Evolutionary conservation across 2,113 vertebrate species (phyloP).

Genomic region (Nannobrachium achirus): DNA sequence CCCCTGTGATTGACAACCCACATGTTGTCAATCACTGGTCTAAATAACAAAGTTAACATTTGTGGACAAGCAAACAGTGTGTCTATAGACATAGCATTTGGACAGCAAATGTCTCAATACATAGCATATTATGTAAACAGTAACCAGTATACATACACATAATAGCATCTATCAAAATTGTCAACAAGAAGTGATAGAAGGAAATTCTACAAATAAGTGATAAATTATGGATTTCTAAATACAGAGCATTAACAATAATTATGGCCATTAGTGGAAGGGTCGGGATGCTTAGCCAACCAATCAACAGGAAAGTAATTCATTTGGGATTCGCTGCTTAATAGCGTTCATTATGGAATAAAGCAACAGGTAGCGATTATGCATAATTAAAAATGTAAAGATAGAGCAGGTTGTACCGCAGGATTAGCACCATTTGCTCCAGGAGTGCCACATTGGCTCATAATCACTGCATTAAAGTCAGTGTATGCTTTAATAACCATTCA

Average conservation of each 20-base stretch:
- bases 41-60: too few relatives aligned
- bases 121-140: not conserved
- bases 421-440: too few relatives aligned
- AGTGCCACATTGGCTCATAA: too few relatives aligned
- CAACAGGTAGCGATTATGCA: constrained; percentile 23
- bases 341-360: constrained; percentile 38
- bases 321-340: constrained; percentile 40
- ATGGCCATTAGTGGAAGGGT: constrained; percentile 22
- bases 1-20: too few relatives aligned
- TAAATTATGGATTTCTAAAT: constrained; percentile 49
- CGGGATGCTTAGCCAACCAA: constrained; percentile 36
- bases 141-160: not conserved
- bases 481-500: too few relatives aligned
- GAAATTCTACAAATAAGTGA: constrained; percentile 37
- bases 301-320: constrained; percentile 46
- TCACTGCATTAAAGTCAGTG: too few relatives aligned
- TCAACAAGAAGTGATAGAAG: constrained; percentile 27
- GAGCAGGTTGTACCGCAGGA: too few relatives aligned
- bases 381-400: constrained; percentile 3
- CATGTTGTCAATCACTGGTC: too few relatives aligned
- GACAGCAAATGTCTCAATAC: too few relatives aligned
- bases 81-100: too few relatives aligned
- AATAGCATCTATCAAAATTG: constrained; percentile 26
- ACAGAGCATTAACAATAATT: constrained; percentile 58
- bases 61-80: too few relatives aligned